These are phyloP conservation scores for Homarus americanus DNA, from an alignment of 1,140 invertebrate genomes.

Conservation along the genomic window DNA sequence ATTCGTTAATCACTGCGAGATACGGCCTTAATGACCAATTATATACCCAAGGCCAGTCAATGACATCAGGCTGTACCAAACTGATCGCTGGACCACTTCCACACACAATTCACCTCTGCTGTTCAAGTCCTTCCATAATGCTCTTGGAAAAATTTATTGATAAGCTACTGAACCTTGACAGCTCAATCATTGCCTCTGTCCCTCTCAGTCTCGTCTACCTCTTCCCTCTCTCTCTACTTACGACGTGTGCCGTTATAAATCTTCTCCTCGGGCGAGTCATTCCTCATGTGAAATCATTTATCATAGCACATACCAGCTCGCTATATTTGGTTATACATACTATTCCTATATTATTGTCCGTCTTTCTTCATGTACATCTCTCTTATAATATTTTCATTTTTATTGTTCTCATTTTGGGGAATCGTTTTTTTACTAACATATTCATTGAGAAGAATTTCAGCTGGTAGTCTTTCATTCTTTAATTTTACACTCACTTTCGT, in stretches of 20 bases:
- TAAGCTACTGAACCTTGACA: neutral
- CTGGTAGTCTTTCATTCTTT: neutral
- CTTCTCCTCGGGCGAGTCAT: too few relatives aligned
- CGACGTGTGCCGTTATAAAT: neutral
- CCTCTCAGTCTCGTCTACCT: slow-evolving; percentile 1
- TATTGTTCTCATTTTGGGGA: neutral
- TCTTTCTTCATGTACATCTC: neutral
- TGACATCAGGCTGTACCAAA: too few relatives aligned
- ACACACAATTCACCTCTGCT: too few relatives aligned
- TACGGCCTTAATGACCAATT: too few relatives aligned
- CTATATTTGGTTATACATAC: neutral
- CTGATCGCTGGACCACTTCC: too few relatives aligned
- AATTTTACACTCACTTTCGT: neutral
- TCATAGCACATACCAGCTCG: neutral
- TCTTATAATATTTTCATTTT: neutral
- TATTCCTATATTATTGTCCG: neutral
- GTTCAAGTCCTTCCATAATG: too few relatives aligned
- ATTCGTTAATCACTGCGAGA: too few relatives aligned
- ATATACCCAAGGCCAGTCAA: too few relatives aligned
- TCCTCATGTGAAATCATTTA: neutral
- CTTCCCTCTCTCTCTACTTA: neutral
- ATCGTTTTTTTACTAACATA: neutral
- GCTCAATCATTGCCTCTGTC: neutral
- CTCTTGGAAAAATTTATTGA: too few relatives aligned
- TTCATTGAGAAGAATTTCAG: neutral